A percentile compares a stretch with the other conserved stretches of the same genome.
Conservation (phyloP, 2,113 vertebrate species). For the Gadus macrocephalus region DNA sequence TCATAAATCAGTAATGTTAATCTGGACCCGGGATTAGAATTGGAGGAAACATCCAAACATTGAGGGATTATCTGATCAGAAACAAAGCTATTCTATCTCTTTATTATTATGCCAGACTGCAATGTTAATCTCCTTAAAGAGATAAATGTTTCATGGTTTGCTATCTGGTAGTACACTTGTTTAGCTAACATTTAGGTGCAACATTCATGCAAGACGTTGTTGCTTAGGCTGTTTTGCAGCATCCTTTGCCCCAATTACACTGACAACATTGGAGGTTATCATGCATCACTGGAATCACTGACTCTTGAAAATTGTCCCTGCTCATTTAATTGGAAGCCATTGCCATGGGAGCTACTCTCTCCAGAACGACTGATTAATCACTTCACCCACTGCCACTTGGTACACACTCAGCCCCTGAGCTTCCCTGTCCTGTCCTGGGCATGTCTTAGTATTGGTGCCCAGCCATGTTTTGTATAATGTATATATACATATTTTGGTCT, state of each 20-base stretch:
- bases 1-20: too few species aligned
- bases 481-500: too few species aligned
- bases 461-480: too few species aligned
- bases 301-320: constrained; percentile 51
- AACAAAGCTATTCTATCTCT: constrained; percentile 12
- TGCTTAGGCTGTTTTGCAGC: constrained; percentile 18
- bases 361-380: constrained; percentile 42
- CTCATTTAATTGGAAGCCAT: constrained; percentile 45
- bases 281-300: constrained; percentile 44
- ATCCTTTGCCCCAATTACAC: constrained; percentile 29
- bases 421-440: too few species aligned
- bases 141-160: too few species aligned
- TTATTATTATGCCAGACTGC: neutral
- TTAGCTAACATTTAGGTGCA: too few species aligned
- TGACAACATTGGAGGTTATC: constrained; percentile 36
- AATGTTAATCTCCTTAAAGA: neutral
- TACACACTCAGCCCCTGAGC: neutral
- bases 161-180: too few species aligned
- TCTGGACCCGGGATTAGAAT: constrained; percentile 18
- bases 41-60: constrained; percentile 29
- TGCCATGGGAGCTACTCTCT: constrained; percentile 36
- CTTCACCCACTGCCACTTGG: neutral
- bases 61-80: constrained; percentile 43
- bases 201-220: neutral
- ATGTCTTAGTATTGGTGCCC: too few species aligned